Conservation (phyloP, 2,888 invertebrate genomes). For the Theretra japonica region DNA sequence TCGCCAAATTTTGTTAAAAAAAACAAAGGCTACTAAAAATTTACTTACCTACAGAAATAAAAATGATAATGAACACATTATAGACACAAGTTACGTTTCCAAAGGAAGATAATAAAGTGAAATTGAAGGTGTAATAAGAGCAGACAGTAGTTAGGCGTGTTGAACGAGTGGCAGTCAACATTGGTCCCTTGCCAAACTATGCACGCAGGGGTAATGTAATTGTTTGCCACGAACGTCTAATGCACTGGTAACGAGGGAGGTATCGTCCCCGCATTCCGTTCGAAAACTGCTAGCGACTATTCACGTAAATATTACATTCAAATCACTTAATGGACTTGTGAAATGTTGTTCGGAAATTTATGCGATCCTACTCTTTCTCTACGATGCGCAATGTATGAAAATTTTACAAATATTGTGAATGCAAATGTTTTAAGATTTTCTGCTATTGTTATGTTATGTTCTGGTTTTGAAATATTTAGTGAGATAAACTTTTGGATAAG, state of each 20-base stretch:
- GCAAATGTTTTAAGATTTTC: background rate
- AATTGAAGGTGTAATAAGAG: conserved; percentile 70
- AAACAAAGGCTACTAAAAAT: background rate
- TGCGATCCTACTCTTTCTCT: background rate
- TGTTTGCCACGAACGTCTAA: conserved; percentile 67
- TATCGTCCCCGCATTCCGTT: conserved; percentile 50
- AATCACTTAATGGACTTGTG: conserved; percentile 35
- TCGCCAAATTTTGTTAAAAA: background rate
- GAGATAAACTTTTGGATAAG: background rate
- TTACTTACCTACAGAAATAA: background rate
- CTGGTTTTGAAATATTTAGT: background rate
- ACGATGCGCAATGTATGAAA: no score
- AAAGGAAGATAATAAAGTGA: conserved; percentile 62
- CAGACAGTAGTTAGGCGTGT: conserved; percentile 68
- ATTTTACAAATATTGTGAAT: background rate
- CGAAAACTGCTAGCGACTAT: conserved; percentile 43
- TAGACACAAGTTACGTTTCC: background rate
- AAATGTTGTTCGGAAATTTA: conserved; percentile 15
- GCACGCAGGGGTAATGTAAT: conserved; percentile 71
- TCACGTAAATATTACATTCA: conserved; percentile 42
- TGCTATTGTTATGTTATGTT: background rate
- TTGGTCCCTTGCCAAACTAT: conserved; percentile 78
- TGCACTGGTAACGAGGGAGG: conserved; percentile 65
- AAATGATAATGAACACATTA: background rate
- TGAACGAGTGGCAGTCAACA: conserved; percentile 66